phyloP scores from a whole-genome alignment of 1,140 invertebrate genomes.

The Mercenaria mercenaria region DNA sequence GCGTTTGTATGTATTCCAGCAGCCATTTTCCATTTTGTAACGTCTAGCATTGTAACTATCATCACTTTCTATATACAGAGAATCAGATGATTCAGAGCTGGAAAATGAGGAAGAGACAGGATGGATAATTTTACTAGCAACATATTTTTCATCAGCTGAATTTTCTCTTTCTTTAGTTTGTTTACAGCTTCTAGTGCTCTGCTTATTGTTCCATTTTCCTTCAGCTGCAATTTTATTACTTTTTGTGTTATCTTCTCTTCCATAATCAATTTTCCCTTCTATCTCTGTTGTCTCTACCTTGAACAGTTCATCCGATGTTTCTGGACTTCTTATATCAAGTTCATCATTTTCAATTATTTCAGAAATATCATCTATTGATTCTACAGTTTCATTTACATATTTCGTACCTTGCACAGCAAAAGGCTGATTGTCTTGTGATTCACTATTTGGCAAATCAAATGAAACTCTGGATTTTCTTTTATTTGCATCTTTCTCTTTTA shows the following conservation, averaged over 20 bases:
- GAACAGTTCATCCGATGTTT: neutral
- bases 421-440: neutral
- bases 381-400: neutral
- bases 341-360: neutral
- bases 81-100: conserved; percentile 36
- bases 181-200: neutral
- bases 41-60: conserved; percentile 58
- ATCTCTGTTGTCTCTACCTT: neutral
- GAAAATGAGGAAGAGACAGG: neutral
- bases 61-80: conserved; percentile 58
- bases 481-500: neutral
- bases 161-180: neutral
- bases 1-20: neutral
- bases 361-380: neutral
- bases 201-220: neutral
- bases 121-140: neutral
- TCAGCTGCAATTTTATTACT: neutral
- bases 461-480: conserved; percentile 29
- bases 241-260: no score
- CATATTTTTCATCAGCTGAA: neutral
- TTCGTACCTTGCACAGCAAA: no score
- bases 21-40: conserved; percentile 34
- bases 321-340: neutral
- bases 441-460: conserved; percentile 24
- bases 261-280: neutral